Evolutionary conservation across 2,797 vertebrate species (phyloP).

Genomic region (Hippopotamyrus pictus): DNA sequence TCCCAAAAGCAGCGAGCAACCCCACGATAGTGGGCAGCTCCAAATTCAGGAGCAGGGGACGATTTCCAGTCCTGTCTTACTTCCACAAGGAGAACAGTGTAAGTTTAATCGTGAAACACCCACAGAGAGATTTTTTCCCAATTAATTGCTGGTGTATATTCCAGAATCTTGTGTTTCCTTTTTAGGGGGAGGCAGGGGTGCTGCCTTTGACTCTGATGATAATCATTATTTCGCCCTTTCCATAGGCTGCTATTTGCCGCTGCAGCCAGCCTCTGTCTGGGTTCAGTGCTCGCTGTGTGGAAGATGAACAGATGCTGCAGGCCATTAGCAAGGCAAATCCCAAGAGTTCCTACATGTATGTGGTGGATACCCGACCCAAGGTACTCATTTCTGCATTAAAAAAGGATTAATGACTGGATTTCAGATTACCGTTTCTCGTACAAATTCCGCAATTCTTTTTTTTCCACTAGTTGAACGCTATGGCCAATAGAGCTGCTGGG

Average conservation of each 20-base stretch:
- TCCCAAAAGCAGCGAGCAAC: constrained; percentile 58
- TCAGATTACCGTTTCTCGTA: neutral
- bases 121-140: neutral
- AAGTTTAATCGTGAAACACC: constrained; percentile 23
- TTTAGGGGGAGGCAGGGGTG: neutral
- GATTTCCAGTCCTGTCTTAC: constrained; percentile 71
- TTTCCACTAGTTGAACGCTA: constrained; percentile 63
- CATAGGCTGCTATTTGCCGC: constrained; percentile 68
- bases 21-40: constrained; percentile 64
- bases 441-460: neutral
- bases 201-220: neutral
- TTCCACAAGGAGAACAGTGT: constrained; percentile 67
- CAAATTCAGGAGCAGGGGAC: constrained; percentile 70
- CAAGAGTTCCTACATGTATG: constrained; percentile 68
- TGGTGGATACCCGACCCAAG: constrained; percentile 76
- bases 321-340: constrained; percentile 67
- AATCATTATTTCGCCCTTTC: neutral
- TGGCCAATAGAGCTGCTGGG: constrained; percentile 70
- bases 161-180: neutral
- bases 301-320: constrained; percentile 72
- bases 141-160: neutral
- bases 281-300: constrained; percentile 62
- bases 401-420: neutral
- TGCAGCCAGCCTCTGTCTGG: constrained; percentile 71
- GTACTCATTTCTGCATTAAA: constrained; percentile 40